Percentiles rank a stretch among this genome's conserved stretches.
Evolutionary conservation across 2,888 invertebrate species (phyloP).

Genomic region (Gandaritis pyraliata): DNA sequence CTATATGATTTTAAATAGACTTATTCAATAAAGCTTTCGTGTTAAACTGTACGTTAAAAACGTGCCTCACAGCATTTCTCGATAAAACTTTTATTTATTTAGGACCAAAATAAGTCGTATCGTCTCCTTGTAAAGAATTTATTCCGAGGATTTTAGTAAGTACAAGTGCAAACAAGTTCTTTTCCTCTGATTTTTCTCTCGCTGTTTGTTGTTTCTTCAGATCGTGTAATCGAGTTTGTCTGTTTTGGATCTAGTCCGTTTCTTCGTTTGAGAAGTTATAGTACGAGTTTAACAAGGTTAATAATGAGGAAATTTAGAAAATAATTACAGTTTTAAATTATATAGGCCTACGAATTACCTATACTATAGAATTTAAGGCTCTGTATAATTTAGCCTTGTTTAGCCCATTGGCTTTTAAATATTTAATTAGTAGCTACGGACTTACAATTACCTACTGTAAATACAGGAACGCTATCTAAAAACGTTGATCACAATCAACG

Average conservation of each 20-base stretch:
- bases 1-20: neutral
- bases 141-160: slow-evolving; percentile 63
- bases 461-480: too few species aligned
- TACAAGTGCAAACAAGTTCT: slow-evolving; percentile 63
- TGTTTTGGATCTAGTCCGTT: slow-evolving; percentile 58
- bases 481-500: too few species aligned
- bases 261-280: slow-evolving; percentile 43
- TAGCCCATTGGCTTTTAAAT: too few species aligned
- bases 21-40: slow-evolving; percentile 21
- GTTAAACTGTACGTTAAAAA: slow-evolving; percentile 26
- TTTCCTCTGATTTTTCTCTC: slow-evolving; percentile 69
- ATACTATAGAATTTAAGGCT: too few species aligned
- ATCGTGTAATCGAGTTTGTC: slow-evolving; percentile 71
- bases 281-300: neutral
- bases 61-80: slow-evolving; percentile 23
- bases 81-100: slow-evolving; percentile 44
- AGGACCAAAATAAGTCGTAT: slow-evolving; percentile 53
- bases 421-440: too few species aligned
- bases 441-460: too few species aligned
- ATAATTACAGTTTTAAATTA: too few species aligned
- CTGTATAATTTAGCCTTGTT: too few species aligned
- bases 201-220: slow-evolving; percentile 73
- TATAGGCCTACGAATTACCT: too few species aligned
- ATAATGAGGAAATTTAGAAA: neutral
- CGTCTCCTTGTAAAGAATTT: slow-evolving; percentile 54